Evolutionary conservation across 2,888 invertebrate genomes (phyloP).

Genomic region (Gymnocheta viridis): DNA sequence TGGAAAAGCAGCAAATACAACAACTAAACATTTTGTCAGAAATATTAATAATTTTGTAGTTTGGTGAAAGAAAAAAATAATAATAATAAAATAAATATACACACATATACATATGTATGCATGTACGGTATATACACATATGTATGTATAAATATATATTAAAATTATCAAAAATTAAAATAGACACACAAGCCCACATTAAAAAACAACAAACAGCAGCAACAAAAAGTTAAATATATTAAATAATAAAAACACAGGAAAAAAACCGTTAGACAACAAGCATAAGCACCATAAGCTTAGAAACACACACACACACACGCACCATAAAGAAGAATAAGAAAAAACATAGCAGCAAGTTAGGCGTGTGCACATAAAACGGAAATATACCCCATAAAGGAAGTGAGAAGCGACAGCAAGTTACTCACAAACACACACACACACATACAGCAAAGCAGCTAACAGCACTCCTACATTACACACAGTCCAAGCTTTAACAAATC

Average conservation of each 20-base stretch:
- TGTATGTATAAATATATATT: neutral
- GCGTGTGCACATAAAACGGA: slow-evolving; percentile 56
- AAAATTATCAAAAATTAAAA: slow-evolving; percentile 41
- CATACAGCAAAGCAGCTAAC: slow-evolving; percentile 8
- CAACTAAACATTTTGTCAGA: slow-evolving; percentile 12
- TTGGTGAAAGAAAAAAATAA: slow-evolving; percentile 9
- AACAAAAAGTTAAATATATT: neutral
- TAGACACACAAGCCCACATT: slow-evolving; percentile 12
- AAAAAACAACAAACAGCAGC: slow-evolving; percentile 21
- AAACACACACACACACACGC: too few relatives aligned
- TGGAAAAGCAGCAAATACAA: slow-evolving; percentile 30
- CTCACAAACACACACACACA: slow-evolving; percentile 22
- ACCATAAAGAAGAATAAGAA: too few relatives aligned
- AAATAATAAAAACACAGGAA: slow-evolving; percentile 15
- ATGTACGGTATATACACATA: neutral
- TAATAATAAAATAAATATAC: neutral
- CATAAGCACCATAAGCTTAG: slow-evolving; percentile 48
- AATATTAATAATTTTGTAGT: slow-evolving; percentile 9
- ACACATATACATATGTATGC: neutral
- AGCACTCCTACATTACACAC: slow-evolving; percentile 29
- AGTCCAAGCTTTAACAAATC: slow-evolving; percentile 23
- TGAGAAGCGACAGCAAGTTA: slow-evolving; percentile 56
- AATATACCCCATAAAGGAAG: slow-evolving; percentile 64
- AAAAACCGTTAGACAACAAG: slow-evolving; percentile 57
- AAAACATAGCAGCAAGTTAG: slow-evolving; percentile 44